Evolutionary conservation across 2,797 vertebrate genomes (phyloP), one percentile per base, ranked within the genome.

Genomic region (Chelonia mydas): DNA sequence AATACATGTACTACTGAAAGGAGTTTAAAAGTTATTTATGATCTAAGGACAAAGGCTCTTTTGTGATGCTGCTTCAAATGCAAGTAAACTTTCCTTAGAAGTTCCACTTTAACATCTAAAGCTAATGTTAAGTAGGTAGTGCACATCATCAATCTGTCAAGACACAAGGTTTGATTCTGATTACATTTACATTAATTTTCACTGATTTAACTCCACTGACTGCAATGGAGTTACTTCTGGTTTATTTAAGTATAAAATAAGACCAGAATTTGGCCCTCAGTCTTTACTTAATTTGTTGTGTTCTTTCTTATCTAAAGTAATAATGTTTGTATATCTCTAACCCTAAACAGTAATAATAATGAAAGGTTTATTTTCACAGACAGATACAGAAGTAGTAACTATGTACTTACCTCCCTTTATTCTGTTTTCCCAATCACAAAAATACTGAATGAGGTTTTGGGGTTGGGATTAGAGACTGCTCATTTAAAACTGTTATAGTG

Each of bases 121-220:
- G 31, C 33, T 4, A 49, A 61, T 16, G 25, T 12, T 45, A 74
- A 45, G 5, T 74, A 45, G 21, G 11, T 74, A 3, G 0, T 57
- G 57, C 0, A 0, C 2, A 11, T 68, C n/a, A 37, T 11, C 65
- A 68, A 37, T 2, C 11, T 61, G 11, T 27, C 0, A 2, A 55
- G 37, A 80, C 80, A 31, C 81, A 83, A 59, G 31, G 86, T 31
- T 68, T 37, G 28, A 68, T 47, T 81, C 41, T 28, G 27, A 41
- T 81, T 21, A 68, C 31, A 87, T 4, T 5, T 81, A 27, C 25
- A 53, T 53, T 50, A 31, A 31, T 87, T 87, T 76, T 31, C 59
- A 7, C 16, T 7, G 33, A 37, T 13, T 23, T 15, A 1, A 68
- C 50, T 41, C 33, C 9, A 7, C 28, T 0, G 2, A 19, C 16